phyloP scores from a whole-genome alignment of 2,113 vertebrate genomes.

The Scopus umbretta region DNA sequence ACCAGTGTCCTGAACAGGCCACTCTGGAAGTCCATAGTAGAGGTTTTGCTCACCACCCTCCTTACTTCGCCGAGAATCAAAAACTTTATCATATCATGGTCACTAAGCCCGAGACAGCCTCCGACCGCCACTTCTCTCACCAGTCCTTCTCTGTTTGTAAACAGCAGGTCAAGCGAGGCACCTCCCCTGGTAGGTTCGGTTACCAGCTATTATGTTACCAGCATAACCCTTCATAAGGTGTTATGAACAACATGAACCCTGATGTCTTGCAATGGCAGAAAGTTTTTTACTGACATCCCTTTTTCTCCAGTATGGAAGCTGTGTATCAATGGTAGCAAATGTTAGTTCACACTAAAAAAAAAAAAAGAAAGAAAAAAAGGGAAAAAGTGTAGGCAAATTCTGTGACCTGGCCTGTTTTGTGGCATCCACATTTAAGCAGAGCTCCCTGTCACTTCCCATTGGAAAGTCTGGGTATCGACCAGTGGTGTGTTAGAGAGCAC shows the following conservation, averaged over 20 bases:
- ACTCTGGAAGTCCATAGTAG: no score
- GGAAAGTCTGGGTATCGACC: background rate
- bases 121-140: no score
- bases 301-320: background rate
- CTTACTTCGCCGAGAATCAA: no score
- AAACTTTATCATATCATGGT: no score
- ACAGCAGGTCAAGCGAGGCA: no score
- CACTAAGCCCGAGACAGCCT: no score
- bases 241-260: background rate
- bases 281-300: background rate
- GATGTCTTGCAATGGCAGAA: background rate
- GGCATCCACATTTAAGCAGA: background rate
- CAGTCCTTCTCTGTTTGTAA: no score
- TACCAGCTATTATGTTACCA: no score
- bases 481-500: accelerated
- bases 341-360: background rate
- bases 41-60: no score
- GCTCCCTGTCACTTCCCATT: background rate
- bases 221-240: no score
- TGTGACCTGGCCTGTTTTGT: background rate
- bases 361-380: background rate
- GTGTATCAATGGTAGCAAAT: background rate
- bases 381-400: background rate
- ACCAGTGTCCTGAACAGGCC: no score
- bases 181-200: no score